phyloP scores from a whole-genome alignment of 2,113 vertebrate species.

The Argyrosomus japonicus region DNA sequence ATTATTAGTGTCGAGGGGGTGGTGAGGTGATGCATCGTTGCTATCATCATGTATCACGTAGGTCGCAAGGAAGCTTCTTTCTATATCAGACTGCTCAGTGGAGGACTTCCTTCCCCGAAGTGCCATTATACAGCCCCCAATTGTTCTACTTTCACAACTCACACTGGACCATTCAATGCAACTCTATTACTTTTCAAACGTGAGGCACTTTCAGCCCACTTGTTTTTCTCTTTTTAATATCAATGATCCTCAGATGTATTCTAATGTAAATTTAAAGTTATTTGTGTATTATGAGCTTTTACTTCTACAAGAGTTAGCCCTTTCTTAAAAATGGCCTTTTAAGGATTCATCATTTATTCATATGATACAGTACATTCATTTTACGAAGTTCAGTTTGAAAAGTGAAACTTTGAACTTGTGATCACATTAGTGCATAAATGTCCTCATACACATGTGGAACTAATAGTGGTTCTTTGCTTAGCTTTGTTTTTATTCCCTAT shows the following conservation, averaged over 20 bases:
- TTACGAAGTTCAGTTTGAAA: not conserved
- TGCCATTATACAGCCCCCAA: not conserved
- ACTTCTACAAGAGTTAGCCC: not conserved
- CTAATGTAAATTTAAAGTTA: not conserved
- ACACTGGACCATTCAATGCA: not conserved
- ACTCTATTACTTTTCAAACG: not conserved
- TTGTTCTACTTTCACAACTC: not conserved
- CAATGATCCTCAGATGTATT: not conserved
- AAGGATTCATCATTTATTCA: not conserved
- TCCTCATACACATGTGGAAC: not conserved
- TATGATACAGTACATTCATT: not conserved
- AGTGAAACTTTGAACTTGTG: too few species aligned
- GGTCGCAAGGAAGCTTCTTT: not conserved
- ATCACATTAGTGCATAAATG: too few species aligned
- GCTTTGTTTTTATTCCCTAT: not conserved
- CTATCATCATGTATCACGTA: not conserved
- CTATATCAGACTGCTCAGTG: not conserved
- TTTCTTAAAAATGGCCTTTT: not conserved
- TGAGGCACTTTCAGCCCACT: not conserved
- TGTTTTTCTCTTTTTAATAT: constrained; percentile 7
- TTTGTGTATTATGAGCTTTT: not conserved
- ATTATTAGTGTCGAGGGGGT: too few species aligned
- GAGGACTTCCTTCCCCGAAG: not conserved
- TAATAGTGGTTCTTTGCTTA: not conserved
- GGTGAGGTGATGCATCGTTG: not conserved